Evolutionary conservation across 2,113 vertebrate species (phyloP).

Genomic region (Saccopteryx bilineata): DNA sequence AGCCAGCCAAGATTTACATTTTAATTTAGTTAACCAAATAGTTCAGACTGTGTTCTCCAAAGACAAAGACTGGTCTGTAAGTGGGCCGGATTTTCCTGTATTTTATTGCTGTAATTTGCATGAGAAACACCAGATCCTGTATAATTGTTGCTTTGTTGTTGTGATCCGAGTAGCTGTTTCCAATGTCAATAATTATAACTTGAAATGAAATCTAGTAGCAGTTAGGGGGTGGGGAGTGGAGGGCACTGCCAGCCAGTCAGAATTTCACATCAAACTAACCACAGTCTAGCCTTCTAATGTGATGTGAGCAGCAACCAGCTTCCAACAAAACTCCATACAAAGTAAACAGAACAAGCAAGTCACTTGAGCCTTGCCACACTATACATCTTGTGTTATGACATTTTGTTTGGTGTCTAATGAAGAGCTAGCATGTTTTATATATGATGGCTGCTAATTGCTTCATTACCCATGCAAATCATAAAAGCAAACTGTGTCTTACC

Average conservation of each 20-base stretch:
- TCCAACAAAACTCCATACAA: conserved; percentile 70
- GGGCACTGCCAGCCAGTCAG: conserved; percentile 83
- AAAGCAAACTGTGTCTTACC: conserved; percentile 89
- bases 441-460: conserved; percentile 90
- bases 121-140: conserved; percentile 84
- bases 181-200: conserved; percentile 84
- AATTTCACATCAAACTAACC: conserved; percentile 84
- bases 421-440: conserved; percentile 90
- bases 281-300: conserved; percentile 72
- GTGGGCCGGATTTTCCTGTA: conserved; percentile 81
- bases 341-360: conserved; percentile 62
- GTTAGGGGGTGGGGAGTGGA: conserved; percentile 76
- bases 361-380: conserved; percentile 66
- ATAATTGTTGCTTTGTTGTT: conserved; percentile 86
- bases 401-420: conserved; percentile 86
- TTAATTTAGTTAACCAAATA: conserved; percentile 83
- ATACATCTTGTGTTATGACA: conserved; percentile 78
- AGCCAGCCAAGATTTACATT: conserved; percentile 83
- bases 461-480: conserved; percentile 91
- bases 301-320: conserved; percentile 63
- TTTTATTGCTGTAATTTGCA: conserved; percentile 83
- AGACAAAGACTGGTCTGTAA: conserved; percentile 79
- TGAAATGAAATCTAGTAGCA: conserved; percentile 86
- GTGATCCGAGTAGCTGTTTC: conserved; percentile 84
- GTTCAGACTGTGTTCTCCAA: conserved; percentile 80